Base-by-base conservation (phyloP, 2,797 vertebrate genomes). In the Paguma larvata region DNA sequence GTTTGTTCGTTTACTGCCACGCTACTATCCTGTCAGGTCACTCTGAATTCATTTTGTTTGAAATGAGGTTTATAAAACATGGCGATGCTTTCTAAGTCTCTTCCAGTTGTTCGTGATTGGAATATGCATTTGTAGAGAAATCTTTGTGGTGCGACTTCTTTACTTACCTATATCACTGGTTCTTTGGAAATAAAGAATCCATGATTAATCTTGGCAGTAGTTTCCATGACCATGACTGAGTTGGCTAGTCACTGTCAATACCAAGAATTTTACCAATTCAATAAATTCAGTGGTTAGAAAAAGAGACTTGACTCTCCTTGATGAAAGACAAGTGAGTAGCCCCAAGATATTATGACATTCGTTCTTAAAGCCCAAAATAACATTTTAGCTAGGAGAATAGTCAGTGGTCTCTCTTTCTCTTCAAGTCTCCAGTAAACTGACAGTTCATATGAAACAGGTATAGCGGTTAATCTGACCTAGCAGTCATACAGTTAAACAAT, bases 31-130 rank as follows among this genome's bases (percentile, higher is more conserved):
- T 95, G 6, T 80, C 18, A 23, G 86, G 84, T 95, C 77, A 89
- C 93, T 97, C 97, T 96, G 79, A 85, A 78, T 96, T 97, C 44
- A 87, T 97, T 96, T 95, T 94, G 44, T 79, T 93, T 93, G 79
- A 97, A 97, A 95, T 97, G 32, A 96, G 84, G 75, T 97, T 97
- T 96, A 92, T 88, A 83, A 95, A 95, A 96, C 13, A 83, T 73
- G 4, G 9, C 68, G 67, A 96, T 96, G 34, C 13, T 77, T 97
- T 89, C 63, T 91, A 79, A 85, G 8, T 51, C 21, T 96, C 44
- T 89, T 90, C 32, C 10, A 82, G 19, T 85, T 84, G 65, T 72
- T 97, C 93, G 48, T 85, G 88, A 53, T 56, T 92, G 62, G 70
- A 96, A 91, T 86, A 91, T 68, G 27, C 19, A 82, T 89, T 87